phyloP scores from a whole-genome alignment of 2,113 vertebrate species.

The Phaethornis superciliosus region DNA sequence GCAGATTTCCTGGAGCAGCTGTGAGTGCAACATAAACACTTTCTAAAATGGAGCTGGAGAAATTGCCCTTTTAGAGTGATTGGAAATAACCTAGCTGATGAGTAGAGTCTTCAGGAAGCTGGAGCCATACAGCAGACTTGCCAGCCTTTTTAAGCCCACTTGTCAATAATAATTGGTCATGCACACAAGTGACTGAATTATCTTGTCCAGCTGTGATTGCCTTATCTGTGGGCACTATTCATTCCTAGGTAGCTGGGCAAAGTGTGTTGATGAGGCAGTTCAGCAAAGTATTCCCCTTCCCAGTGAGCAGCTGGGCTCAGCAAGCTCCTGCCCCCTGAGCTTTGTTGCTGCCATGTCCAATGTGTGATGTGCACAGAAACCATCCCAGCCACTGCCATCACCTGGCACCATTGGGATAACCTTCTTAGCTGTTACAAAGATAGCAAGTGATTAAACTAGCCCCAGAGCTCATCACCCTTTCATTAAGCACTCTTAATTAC shows the following conservation, averaged over 20 bases:
- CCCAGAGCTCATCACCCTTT: not conserved
- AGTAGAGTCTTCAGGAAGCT: not conserved
- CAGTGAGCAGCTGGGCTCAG: rapidly evolving
- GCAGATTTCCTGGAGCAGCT: slow-evolving; percentile 39
- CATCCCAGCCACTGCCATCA: rapidly evolving
- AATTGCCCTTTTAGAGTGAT: slow-evolving; percentile 23
- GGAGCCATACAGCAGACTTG: not conserved
- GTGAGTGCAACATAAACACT: slow-evolving; percentile 28
- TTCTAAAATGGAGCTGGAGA: slow-evolving; percentile 41
- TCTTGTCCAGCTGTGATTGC: not conserved
- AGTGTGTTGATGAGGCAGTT: not conserved
- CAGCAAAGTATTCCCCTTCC: not conserved
- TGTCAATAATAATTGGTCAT: not conserved
- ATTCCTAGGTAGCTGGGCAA: not conserved
- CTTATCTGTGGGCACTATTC: not conserved
- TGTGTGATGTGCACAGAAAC: not conserved
- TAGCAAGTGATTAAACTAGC: not conserved
- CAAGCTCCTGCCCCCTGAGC: not conserved
- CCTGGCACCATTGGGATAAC: not conserved
- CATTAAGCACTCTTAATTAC: not conserved
- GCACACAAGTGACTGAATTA: not conserved
- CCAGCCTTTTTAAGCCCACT: not conserved
- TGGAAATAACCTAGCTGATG: slow-evolving; percentile 30
- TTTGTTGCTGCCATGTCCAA: rapidly evolving
- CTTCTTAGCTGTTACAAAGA: not conserved